Conservation (phyloP, 2,888 invertebrate genomes). For the Hydriomena furcata region DNA sequence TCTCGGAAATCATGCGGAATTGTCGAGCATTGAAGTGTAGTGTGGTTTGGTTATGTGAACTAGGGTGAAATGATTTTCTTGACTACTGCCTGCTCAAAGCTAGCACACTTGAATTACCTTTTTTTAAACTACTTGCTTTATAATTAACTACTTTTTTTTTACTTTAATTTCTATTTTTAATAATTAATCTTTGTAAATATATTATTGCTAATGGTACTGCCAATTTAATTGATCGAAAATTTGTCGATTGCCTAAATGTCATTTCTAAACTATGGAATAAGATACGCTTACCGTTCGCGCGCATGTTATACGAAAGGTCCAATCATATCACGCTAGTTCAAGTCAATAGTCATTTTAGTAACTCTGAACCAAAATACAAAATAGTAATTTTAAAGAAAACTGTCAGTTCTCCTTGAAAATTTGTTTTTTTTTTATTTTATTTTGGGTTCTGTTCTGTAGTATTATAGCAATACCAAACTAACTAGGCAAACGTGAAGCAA, state of each 20-base stretch:
- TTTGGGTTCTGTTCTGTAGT: no score
- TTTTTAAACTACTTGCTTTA: no score
- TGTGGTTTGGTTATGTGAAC: conserved; percentile 10
- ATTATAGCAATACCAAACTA: no score
- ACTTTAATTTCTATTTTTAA: no score
- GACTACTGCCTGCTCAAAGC: neutral
- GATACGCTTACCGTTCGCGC: neutral
- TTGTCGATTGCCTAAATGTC: no score
- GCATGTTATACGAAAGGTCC: neutral
- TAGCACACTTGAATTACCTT: no score
- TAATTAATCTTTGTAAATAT: no score
- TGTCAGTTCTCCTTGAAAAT: neutral
- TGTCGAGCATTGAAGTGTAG: conserved; percentile 18
- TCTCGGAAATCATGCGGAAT: conserved; percentile 29
- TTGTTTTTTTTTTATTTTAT: no score
- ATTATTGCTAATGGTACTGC: no score
- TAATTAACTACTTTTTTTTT: no score
- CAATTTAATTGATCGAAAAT: no score
- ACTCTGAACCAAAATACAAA: neutral
- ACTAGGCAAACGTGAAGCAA: no score
- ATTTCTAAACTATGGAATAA: neutral
- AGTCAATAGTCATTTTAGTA: neutral
- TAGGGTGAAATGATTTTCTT: conserved; percentile 16
- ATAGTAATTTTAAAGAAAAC: neutral
- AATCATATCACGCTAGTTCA: neutral